Evolutionary conservation across 2,113 vertebrate genomes (phyloP).

Genomic region (Centrocercus urophasianus): DNA sequence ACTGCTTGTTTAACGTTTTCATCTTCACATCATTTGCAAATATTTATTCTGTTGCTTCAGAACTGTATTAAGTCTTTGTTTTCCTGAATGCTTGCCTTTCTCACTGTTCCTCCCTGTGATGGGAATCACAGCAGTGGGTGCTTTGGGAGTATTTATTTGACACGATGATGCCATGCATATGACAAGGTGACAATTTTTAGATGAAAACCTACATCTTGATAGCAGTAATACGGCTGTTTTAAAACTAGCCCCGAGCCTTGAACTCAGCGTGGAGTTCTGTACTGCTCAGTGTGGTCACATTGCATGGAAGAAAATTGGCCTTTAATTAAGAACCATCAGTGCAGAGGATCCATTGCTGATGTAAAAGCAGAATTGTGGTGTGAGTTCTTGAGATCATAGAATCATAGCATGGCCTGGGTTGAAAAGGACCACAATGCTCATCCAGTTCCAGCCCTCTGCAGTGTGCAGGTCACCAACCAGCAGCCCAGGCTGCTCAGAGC

Average conservation of each 20-base stretch:
- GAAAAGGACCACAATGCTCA: no score
- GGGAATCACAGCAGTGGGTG: neutral
- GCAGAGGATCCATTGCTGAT: neutral
- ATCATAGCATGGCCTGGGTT: no score
- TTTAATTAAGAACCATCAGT: neutral
- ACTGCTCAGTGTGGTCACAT: rapidly evolving
- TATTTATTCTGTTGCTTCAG: neutral
- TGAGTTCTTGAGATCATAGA: neutral
- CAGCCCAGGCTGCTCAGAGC: no score
- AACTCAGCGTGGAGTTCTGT: neutral
- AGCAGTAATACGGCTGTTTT: neutral
- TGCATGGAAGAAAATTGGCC: neutral
- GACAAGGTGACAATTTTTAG: neutral
- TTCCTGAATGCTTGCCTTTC: neutral
- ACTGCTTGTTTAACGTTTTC: no score
- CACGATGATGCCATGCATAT: neutral
- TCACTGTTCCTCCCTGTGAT: neutral
- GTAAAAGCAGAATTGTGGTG: neutral
- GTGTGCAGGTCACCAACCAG: no score
- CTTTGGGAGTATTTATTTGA: neutral
- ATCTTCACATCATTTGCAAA: no score
- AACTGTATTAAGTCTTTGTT: neutral
- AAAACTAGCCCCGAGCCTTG: neutral
- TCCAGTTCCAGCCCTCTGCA: no score
- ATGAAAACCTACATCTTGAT: neutral